Base-by-base conservation (phyloP, 1,140 invertebrate genomes). In the Psix sp. region DNA sequence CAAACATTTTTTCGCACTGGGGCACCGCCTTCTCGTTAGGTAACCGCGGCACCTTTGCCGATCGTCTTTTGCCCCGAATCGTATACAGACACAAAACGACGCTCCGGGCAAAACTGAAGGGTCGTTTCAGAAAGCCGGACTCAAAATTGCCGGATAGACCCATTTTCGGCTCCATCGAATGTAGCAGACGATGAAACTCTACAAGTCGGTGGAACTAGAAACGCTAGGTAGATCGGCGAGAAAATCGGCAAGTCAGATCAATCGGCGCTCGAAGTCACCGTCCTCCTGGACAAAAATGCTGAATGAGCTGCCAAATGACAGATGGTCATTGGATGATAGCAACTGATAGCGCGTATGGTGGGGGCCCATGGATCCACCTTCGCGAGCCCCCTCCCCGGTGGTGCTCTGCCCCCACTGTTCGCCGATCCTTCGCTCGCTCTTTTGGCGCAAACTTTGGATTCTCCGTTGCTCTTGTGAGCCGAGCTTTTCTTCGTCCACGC, bases 271-370 rank as follows among this genome's bases (percentile, higher is more conserved):
- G 33, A 66, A 20, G 43, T 56, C 26, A n/a, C 49, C 36, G 15
- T 13, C 56, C 35, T 63, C 31, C 26, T 21, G 13, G 3, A 15
- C 36, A 48, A 77, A 68, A 78, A 77, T 74, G 24, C 45, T 76
- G 59, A 76, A 74, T 75, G 70, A 70, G 48, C 59, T 24, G 49
- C 29, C 42, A 65, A 75, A 78, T 80, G 72, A 78, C 73, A 76
- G 70, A 74, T 75, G 77, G 60, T 76, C 75, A 80, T 80, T 80
- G 79, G 73, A 72, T 73, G 66, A 54, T 63, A n/a, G 63, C 40
- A 18, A 57, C 38, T 62, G 59, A 42, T 40, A 39, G 59, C 49
- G 51, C 2, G 29, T 70, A 43, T 35, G 20, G 77, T 66, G 76
- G 76, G 62, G 76, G 74, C n/a, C 36, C 67, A 59, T 71, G 71